Base-by-base conservation (phyloP, 2,888 invertebrate species). In the Phanerotoma sp. region DNA sequence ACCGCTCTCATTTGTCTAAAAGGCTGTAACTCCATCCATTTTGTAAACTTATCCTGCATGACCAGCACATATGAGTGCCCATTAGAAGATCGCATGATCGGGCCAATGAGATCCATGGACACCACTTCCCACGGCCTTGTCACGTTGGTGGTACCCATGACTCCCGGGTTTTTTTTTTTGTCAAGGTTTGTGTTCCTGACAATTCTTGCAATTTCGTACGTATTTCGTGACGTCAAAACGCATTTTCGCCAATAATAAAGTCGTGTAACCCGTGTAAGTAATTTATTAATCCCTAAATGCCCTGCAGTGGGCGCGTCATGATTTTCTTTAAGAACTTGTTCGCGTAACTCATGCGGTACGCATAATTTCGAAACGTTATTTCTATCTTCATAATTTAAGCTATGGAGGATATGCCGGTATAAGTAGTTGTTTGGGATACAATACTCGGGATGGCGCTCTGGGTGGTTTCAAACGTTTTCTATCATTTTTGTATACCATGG, bases 161-260 rank as follows among this genome's bases (percentile, higher is more conserved):
- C 18, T 3, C 58, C 58, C 1, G 50, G 21, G 5, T 45, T n/a
- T 44, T 9, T 22, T 11, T 1, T 5, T 3, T 16, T 56, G 53
- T 11, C 20, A 5, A 2, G 54, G 35, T 35, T 66, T 66, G 7
- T 40, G 41, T 0, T 13, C 15, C 20, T 60, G 60, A 38, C 65
- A 67, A 2, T 25, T 41, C 6, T 25, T 6, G 28, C 66, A 67
- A 4, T 13, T 25, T 3, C 49, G 20, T 0, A 67, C 62, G 22
- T 54, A 65, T 0, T 33, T 42, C 1, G 49, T 54, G 1, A 65
- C 37, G 21, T 65, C 63, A 4, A 38, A 6, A 20, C 47, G 40
- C 59, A 65, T 61, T n/a, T 52, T 22, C 3, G 67, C 69, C 66
- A 68, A 37, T 58, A 68, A 32, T 57, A 66, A 7, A 28, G 22